Conservation (phyloP, 2,888 invertebrate species). For the Scaptomyza parva region DNA sequence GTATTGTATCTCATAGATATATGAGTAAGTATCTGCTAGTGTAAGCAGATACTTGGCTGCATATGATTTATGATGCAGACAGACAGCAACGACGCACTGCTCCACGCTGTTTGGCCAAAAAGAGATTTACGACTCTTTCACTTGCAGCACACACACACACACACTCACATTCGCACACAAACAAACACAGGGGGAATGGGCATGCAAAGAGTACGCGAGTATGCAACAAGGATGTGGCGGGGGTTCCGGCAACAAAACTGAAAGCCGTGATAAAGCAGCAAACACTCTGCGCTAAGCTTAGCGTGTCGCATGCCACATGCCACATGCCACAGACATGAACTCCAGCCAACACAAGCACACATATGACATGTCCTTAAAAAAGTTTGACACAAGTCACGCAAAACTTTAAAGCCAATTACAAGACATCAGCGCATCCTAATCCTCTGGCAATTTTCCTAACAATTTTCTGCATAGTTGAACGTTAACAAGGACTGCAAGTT, state of each 20-base stretch:
- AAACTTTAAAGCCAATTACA: constrained; percentile 70
- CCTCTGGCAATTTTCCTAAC: constrained; percentile 34
- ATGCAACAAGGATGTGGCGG: constrained; percentile 32
- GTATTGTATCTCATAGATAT: constrained; percentile 42
- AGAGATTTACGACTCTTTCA: constrained; percentile 71
- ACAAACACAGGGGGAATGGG: constrained; percentile 40
- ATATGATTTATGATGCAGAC: constrained; percentile 75
- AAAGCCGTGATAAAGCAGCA: constrained; percentile 56
- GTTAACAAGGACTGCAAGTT: constrained; percentile 18
- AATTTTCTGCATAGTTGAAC: constrained; percentile 46
- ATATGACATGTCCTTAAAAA: constrained; percentile 57
- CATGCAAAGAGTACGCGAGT: constrained; percentile 60
- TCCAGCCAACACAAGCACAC: constrained; percentile 19
- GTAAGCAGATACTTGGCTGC: constrained; percentile 63
- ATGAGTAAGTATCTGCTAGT: constrained; percentile 20
- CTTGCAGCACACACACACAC: constrained; percentile 36
- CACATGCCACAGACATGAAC: constrained; percentile 31
- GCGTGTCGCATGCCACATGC: constrained; percentile 45
- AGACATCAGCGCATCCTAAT: constrained; percentile 45
- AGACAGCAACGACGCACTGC: constrained; percentile 47
- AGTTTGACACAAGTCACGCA: constrained; percentile 44
- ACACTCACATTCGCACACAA: constrained; percentile 18
- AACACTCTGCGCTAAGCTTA: constrained; percentile 55
- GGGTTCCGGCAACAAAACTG: constrained; percentile 15
- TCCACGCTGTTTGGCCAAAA: constrained; percentile 43